phyloP scores from a whole-genome alignment of 37 sponge, comb jelly and placozoan species.

The Petrosia ficiformis region DNA sequence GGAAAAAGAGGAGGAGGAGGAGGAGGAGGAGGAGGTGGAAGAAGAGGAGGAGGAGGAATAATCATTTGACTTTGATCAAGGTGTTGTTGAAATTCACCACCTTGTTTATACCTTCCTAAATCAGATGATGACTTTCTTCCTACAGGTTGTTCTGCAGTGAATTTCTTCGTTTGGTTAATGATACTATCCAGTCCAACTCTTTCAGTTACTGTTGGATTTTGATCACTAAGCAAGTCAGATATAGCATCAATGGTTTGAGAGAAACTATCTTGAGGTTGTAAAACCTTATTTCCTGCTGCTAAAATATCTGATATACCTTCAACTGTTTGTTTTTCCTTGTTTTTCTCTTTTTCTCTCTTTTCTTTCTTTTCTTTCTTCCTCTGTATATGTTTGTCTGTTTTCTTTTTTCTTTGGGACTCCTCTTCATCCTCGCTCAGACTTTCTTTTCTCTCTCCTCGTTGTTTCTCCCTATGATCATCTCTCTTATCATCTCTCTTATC shows the following conservation, averaged over 20 bases:
- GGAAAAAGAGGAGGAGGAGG: constrained; percentile 17
- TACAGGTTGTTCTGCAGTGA: too few relatives aligned
- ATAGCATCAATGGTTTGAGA: constrained; percentile 48
- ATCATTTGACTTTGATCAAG: too few relatives aligned
- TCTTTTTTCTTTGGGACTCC: constrained; percentile 9
- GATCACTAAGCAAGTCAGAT: constrained; percentile 18
- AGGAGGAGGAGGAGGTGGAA: constrained; percentile 19
- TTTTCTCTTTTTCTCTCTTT: background rate
- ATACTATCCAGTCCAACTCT: background rate
- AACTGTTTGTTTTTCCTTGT: constrained; percentile 13
- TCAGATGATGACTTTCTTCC: too few relatives aligned
- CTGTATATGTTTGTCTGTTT: background rate
- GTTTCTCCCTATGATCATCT: background rate
- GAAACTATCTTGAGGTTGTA: constrained; percentile 1
- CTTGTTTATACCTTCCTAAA: too few relatives aligned
- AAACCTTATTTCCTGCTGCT: constrained; percentile 17
- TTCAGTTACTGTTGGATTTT: background rate
- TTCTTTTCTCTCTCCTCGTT: background rate
- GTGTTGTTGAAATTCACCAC: too few relatives aligned
- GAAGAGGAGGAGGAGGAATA: constrained; percentile 37
- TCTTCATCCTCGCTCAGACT: background rate
- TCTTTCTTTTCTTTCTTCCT: background rate
- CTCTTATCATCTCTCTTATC: background rate
- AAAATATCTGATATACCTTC: constrained; percentile 14
- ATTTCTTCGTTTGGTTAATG: constrained; percentile 10